A percentile compares a stretch with the other conserved stretches of the same genome.
phyloP scores from a whole-genome alignment of 2,113 vertebrate genomes.

The Seriola quinqueradiata region DNA sequence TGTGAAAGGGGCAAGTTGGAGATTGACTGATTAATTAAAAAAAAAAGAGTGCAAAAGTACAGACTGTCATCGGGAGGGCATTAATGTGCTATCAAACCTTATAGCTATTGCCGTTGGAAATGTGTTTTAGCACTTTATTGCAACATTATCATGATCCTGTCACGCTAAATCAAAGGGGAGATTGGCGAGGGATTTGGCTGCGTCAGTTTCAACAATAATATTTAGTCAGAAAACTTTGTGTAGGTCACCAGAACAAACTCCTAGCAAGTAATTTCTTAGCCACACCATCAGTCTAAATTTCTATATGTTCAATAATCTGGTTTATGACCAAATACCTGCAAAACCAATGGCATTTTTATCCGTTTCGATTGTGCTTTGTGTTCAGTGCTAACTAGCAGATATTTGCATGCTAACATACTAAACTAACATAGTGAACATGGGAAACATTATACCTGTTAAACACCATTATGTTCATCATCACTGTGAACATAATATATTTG shows the following conservation, averaged over 20 bases:
- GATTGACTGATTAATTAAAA: constrained; percentile 40
- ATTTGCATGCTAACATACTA: no score
- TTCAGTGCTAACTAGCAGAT: no score
- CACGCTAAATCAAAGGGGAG: constrained; percentile 39
- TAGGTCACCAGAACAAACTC: neutral
- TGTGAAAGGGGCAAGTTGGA: neutral
- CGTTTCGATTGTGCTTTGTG: no score
- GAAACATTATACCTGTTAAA: no score
- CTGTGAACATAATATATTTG: no score
- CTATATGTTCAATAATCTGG: no score
- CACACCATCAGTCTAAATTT: no score
- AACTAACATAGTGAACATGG: no score
- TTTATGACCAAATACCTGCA: no score
- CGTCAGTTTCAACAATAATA: constrained; percentile 18
- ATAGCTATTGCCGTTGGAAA: constrained; percentile 45
- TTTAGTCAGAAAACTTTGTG: neutral
- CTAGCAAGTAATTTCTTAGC: no score
- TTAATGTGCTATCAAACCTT: constrained; percentile 44
- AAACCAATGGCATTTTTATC: no score
- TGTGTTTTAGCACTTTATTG: constrained; percentile 51
- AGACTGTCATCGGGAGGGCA: constrained; percentile 35
- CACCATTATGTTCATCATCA: no score
- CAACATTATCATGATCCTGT: constrained; percentile 30
- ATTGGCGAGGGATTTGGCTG: constrained; percentile 4
- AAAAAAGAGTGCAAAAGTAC: constrained; percentile 13